These are phyloP conservation scores for Cepaea nemoralis DNA, from an alignment of 1,140 invertebrate genomes.

Conservation along the genomic window DNA sequence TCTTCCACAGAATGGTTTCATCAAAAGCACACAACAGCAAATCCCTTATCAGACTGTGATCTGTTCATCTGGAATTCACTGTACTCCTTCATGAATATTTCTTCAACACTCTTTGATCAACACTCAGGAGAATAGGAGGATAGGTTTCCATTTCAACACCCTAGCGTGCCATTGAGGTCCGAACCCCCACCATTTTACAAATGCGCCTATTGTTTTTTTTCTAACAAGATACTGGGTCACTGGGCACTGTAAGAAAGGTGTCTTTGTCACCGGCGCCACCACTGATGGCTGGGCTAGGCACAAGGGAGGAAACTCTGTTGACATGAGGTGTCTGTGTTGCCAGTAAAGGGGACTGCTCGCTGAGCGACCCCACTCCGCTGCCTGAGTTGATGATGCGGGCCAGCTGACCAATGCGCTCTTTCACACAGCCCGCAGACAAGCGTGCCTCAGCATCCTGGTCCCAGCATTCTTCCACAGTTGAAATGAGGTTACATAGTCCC, in stretches of 20 bases:
- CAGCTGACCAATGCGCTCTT: slow-evolving; percentile 78
- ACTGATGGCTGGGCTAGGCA: slow-evolving; percentile 3
- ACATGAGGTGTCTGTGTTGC: background rate
- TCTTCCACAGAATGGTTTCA: too few relatives aligned
- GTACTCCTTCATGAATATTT: too few relatives aligned
- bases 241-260: background rate
- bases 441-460: slow-evolving; percentile 97
- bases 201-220: too few relatives aligned
- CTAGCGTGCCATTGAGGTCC: too few relatives aligned
- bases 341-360: background rate
- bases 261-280: background rate
- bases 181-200: too few relatives aligned
- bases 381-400: slow-evolving; percentile 51
- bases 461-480: slow-evolving; percentile 98
- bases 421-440: slow-evolving; percentile 91
- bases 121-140: too few relatives aligned
- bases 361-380: background rate
- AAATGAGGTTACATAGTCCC: slow-evolving; percentile 85
- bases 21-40: too few relatives aligned
- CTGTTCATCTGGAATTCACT: too few relatives aligned
- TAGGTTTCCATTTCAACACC: too few relatives aligned
- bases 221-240: background rate
- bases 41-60: too few relatives aligned
- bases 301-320: background rate
- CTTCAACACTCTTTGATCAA: too few relatives aligned